Evolutionary conservation across 30 jellyfish, hydroid and myxozoan genomes (phyloP).

Genomic region (Aurelia sp.): DNA sequence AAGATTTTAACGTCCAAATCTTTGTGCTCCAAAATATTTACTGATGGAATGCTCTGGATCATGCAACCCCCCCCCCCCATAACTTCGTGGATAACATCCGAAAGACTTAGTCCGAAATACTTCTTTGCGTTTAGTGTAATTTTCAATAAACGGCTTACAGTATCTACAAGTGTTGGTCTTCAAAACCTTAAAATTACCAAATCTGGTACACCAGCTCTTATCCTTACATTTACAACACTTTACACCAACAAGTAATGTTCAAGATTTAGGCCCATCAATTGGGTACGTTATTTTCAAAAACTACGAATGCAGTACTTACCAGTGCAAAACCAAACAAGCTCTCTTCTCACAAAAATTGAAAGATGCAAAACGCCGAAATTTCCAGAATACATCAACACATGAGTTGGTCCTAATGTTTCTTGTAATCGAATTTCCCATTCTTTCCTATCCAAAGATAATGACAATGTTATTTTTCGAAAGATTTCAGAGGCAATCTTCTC

Average conservation of each 20-base stretch:
- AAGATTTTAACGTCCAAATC: no score
- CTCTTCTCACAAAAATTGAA: constrained; percentile 93
- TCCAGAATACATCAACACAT: constrained; percentile 95
- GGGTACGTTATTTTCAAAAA: neutral
- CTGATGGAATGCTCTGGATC: no score
- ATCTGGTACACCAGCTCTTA: no score
- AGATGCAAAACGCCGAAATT: constrained; percentile 95
- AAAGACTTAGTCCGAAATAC: no score
- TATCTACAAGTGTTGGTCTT: neutral
- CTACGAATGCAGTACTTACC: constrained; percentile 29
- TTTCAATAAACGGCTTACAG: neutral
- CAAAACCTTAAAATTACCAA: neutral
- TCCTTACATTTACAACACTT: no score
- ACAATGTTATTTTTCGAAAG: no score
- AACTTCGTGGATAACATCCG: no score
- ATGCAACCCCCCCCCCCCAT: no score
- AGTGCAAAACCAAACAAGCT: constrained; percentile 98
- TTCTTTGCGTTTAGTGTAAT: neutral
- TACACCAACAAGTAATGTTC: no score
- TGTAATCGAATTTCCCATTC: constrained; percentile 98
- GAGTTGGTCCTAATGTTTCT: constrained; percentile 99
- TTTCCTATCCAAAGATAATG: constrained; percentile 46
- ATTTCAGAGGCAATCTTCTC: no score
- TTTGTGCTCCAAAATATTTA: no score
- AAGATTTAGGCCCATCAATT: no score